Evolutionary conservation across 2,888 invertebrate species (phyloP).

Genomic region (Acleris sparsana): DNA sequence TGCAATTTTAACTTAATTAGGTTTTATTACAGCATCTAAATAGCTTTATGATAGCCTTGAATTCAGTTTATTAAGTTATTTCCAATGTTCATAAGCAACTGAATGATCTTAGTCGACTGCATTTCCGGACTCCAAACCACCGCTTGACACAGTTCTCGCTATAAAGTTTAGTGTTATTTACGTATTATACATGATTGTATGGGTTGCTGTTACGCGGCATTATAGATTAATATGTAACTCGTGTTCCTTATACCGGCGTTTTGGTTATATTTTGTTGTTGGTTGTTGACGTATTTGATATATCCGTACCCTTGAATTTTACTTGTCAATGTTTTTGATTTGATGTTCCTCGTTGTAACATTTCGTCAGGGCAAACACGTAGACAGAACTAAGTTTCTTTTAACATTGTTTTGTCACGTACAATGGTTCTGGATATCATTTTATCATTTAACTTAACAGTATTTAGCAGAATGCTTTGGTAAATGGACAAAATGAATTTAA

Average conservation of each 20-base stretch:
- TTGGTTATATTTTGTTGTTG: conserved; percentile 66
- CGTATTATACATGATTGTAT: conserved; percentile 33
- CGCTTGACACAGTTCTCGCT: conserved; percentile 34
- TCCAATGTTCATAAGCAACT: conserved; percentile 24
- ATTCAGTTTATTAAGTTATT: conserved; percentile 14
- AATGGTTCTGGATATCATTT: not conserved
- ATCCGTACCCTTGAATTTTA: conserved; percentile 57
- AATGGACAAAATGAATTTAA: not conserved
- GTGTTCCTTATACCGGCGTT: conserved; percentile 58
- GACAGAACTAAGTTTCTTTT: conserved; percentile 8
- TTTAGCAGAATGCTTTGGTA: not conserved
- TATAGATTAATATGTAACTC: conserved; percentile 32
- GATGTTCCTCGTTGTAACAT: conserved; percentile 19
- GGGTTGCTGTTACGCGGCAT: conserved; percentile 21
- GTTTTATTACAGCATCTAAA: conserved; percentile 17
- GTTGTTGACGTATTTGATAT: conserved; percentile 54
- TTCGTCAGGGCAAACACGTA: conserved; percentile 25
- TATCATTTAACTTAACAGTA: not conserved
- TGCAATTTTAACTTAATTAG: conserved; percentile 67
- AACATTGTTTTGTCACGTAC: not conserved
- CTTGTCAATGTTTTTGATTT: conserved; percentile 33
- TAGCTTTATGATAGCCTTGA: conserved; percentile 31
- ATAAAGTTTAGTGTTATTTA: conserved; percentile 26
- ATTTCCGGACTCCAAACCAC: conserved; percentile 28
- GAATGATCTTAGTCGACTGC: conserved; percentile 21